Evolutionary conservation across 2,113 vertebrate genomes (phyloP).

Genomic region (Glaucomys volans): DNA sequence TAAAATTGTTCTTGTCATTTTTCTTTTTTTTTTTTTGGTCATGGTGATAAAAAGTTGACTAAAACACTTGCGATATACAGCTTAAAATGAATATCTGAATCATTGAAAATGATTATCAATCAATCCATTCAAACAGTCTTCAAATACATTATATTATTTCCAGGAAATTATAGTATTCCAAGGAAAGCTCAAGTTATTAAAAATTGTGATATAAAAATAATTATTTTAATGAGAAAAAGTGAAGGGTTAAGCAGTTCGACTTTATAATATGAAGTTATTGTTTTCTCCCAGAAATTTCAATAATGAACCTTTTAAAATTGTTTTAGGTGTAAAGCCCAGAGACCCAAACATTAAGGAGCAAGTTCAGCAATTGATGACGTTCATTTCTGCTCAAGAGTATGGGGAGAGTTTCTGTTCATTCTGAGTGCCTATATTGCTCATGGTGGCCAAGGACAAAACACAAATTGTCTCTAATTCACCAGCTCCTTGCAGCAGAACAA

Average conservation of each 20-base stretch:
- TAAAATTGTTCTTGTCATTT: no score
- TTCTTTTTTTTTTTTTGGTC: no score
- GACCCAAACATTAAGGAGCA: neutral
- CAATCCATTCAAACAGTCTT: neutral
- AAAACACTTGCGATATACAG: neutral
- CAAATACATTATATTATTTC: neutral
- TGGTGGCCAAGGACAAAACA: neutral
- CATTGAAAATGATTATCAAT: neutral
- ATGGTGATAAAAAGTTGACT: no score
- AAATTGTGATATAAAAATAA: constrained; percentile 35
- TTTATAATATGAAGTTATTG: neutral
- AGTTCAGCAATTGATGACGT: neutral
- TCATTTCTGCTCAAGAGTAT: neutral
- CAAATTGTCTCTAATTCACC: neutral
- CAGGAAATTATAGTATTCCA: neutral
- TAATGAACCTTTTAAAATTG: neutral
- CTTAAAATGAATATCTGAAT: neutral
- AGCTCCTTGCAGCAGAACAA: neutral
- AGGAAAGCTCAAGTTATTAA: constrained; percentile 36
- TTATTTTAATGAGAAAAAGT: neutral
- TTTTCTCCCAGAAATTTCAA: constrained; percentile 13
- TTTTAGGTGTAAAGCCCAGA: neutral
- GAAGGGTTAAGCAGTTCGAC: neutral
- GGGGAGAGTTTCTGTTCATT: neutral
- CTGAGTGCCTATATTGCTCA: neutral